Conservation (phyloP, 2,888 invertebrate species). For the Taphrorychus bicolor region DNA sequence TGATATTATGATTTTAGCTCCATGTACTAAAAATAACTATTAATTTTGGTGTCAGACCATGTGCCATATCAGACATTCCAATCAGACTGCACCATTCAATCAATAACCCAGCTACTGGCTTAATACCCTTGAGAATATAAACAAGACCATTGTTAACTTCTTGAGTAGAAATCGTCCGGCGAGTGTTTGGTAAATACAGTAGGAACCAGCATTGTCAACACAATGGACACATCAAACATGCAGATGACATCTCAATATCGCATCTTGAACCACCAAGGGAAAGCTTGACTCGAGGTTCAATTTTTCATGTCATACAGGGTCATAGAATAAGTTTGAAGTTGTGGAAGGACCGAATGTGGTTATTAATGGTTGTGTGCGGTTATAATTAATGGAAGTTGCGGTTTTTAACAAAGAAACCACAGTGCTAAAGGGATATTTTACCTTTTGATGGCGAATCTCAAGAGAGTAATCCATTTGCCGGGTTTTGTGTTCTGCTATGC, state of each 20-base stretch:
- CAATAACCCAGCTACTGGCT: conserved; percentile 7
- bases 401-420: neutral
- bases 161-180: conserved; percentile 21
- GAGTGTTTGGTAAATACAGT: conserved; percentile 41
- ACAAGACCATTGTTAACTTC: conserved; percentile 32
- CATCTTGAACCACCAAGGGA: neutral
- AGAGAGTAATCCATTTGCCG: conserved; percentile 28
- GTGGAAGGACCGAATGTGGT: neutral
- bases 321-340: neutral
- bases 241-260: conserved; percentile 35
- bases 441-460: conserved; percentile 14
- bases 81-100: neutral
- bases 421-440: neutral
- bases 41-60: neutral
- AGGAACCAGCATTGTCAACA: conserved; percentile 35
- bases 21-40: too few species aligned
- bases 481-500: neutral
- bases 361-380: conserved; percentile 2
- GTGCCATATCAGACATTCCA: neutral
- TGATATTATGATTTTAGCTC: too few species aligned
- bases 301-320: conserved; percentile 14
- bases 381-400: conserved; percentile 4
- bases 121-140: conserved; percentile 33
- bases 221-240: conserved; percentile 33
- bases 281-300: conserved; percentile 3